phyloP scores from a whole-genome alignment of 2,797 vertebrate genomes.

The Sebastes alutus region DNA sequence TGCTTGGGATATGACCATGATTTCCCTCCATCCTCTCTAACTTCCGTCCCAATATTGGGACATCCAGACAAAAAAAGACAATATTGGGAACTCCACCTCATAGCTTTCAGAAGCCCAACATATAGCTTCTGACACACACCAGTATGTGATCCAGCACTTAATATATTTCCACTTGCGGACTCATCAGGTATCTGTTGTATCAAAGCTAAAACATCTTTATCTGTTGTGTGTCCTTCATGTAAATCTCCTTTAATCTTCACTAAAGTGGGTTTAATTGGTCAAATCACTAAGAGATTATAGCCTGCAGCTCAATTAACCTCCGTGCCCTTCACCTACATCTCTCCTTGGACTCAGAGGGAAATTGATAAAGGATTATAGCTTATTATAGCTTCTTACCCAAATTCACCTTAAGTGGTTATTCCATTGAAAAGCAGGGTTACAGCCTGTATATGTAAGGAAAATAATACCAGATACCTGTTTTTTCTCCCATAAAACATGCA shows the following conservation, averaged over 20 bases:
- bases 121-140: background rate
- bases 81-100: slow-evolving; percentile 62
- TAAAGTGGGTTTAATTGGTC: slow-evolving; percentile 26
- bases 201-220: background rate
- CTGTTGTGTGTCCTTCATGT: background rate
- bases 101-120: slow-evolving; percentile 77
- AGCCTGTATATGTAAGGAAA: background rate
- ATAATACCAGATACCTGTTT: background rate
- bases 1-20: slow-evolving; percentile 43
- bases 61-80: slow-evolving; percentile 36
- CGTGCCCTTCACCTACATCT: slow-evolving; percentile 10
- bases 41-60: slow-evolving; percentile 68
- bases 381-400: slow-evolving; percentile 27
- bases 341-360: background rate
- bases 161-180: background rate
- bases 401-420: background rate
- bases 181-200: background rate
- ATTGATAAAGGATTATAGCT: slow-evolving; percentile 28
- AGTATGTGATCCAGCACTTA: background rate
- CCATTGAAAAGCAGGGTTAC: background rate
- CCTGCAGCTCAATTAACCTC: background rate
- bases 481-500: background rate
- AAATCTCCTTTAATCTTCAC: slow-evolving; percentile 12
- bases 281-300: slow-evolving; percentile 17
- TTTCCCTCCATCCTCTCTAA: slow-evolving; percentile 5